Percentiles rank a stretch among this genome's conserved stretches.
phyloP scores from a whole-genome alignment of 2,797 vertebrate genomes.

The Pteropus rufus region DNA sequence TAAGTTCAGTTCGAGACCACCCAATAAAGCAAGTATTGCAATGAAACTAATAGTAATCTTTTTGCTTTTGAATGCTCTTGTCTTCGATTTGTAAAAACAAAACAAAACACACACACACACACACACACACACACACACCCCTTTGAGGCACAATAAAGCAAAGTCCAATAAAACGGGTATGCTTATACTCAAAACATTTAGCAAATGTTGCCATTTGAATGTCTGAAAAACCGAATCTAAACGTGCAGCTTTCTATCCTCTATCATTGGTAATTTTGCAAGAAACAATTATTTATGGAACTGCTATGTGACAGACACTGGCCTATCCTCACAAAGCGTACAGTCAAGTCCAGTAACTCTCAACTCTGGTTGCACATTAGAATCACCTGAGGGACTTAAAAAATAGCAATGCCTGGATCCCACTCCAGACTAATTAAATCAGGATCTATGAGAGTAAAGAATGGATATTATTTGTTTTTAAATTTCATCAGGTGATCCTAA shows the following conservation, averaged over 20 bases:
- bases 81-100: neutral
- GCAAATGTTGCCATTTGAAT: constrained; percentile 18
- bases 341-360: neutral
- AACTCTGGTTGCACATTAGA: neutral
- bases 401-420: neutral
- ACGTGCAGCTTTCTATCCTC: neutral
- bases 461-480: neutral
- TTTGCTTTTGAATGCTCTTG: neutral
- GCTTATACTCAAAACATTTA: neutral
- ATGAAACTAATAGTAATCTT: neutral
- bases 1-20: neutral
- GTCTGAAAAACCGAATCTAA: neutral
- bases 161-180: neutral
- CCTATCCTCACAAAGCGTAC: neutral
- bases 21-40: neutral
- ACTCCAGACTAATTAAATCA: neutral
- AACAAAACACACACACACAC: no score
- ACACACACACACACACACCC: no score
- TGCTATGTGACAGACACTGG: neutral
- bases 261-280: neutral
- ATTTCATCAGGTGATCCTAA: neutral
- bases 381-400: constrained; percentile 13
- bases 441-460: neutral
- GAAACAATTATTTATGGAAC: neutral
- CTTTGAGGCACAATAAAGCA: neutral